Percentiles rank a stretch among this genome's conserved stretches.
These are phyloP conservation scores for Stenichneumon culpator DNA, from an alignment of 2,888 invertebrate species.

Conservation along the genomic window DNA sequence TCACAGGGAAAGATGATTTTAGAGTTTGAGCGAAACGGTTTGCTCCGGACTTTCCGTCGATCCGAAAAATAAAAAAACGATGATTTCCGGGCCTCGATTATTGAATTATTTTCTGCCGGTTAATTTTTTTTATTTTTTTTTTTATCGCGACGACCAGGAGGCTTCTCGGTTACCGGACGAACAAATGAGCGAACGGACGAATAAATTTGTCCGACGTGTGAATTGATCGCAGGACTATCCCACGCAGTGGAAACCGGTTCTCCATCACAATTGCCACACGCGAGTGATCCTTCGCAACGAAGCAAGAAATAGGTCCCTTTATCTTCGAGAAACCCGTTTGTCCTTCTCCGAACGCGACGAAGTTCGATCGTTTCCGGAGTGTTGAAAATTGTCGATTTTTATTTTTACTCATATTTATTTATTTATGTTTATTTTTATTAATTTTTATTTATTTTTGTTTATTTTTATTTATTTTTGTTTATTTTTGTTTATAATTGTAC, in stretches of 20 bases:
- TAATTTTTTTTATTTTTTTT: neutral
- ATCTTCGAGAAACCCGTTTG: conserved; percentile 54
- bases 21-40: too few relatives aligned
- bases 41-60: neutral
- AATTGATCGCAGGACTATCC: conserved; percentile 61
- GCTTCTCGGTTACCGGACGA: conserved; percentile 6
- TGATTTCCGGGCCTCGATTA: neutral
- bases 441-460: neutral
- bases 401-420: neutral
- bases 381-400: neutral
- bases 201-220: conserved; percentile 51
- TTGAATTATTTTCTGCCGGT: neutral
- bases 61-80: neutral
- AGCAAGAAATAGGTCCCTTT: conserved; percentile 23
- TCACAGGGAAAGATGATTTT: too few relatives aligned
- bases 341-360: conserved; percentile 50
- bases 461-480: neutral
- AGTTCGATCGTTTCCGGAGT: conserved; percentile 28
- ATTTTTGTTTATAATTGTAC: neutral
- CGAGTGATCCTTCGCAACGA: conserved; percentile 53
- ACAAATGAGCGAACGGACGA: conserved; percentile 28
- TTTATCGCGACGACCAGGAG: neutral
- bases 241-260: conserved; percentile 65
- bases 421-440: neutral
- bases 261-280: conserved; percentile 61